Conservation (phyloP, 2,888 invertebrate species). For the Embidobia sp. region DNA sequence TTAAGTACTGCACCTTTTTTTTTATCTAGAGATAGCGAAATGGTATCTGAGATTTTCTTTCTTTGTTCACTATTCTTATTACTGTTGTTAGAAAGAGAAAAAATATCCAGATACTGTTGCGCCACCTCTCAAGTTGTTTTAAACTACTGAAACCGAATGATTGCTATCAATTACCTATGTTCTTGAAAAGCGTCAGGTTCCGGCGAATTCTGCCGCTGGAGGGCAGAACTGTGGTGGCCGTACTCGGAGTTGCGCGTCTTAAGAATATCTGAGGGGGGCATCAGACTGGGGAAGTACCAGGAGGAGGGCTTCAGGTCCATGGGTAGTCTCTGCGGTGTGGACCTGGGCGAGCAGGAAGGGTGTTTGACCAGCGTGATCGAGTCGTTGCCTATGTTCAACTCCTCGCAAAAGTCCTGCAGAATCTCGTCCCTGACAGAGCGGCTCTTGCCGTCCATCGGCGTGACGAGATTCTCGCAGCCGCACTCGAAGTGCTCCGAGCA, state of each 20-base stretch:
- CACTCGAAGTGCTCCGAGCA: constrained; percentile 73
- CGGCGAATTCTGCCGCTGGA: constrained; percentile 74
- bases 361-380: constrained; percentile 79
- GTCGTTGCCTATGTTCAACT: constrained; percentile 78
- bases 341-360: constrained; percentile 78
- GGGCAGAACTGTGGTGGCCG: constrained; percentile 74
- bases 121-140: too few relatives aligned
- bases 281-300: constrained; percentile 75
- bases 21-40: too few relatives aligned
- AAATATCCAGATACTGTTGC: too few relatives aligned
- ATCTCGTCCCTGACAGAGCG: constrained; percentile 80
- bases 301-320: constrained; percentile 73
- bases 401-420: constrained; percentile 80
- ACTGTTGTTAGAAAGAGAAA: too few relatives aligned
- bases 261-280: constrained; percentile 78
- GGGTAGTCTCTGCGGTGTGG: constrained; percentile 78
- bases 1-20: too few relatives aligned
- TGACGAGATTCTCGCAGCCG: constrained; percentile 69
- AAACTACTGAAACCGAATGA: too few relatives aligned
- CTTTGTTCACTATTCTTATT: too few relatives aligned
- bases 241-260: constrained; percentile 79
- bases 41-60: too few relatives aligned
- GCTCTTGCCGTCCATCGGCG: constrained; percentile 30
- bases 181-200: constrained; percentile 77
- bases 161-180: constrained; percentile 32